These are phyloP conservation scores for Conops quadrifasciatus DNA, from an alignment of 2,888 invertebrate genomes.

Conservation along the genomic window DNA sequence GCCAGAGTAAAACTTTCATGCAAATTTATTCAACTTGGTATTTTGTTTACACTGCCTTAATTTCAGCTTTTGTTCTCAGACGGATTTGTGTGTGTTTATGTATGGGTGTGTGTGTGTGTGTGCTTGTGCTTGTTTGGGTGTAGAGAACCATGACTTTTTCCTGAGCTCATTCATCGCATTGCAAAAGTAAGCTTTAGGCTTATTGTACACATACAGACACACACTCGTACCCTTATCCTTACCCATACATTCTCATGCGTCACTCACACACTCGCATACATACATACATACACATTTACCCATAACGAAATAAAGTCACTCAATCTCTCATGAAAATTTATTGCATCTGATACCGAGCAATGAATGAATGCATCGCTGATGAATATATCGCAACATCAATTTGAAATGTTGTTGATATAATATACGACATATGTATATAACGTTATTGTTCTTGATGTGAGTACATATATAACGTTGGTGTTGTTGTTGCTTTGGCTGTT, in stretches of 20 bases:
- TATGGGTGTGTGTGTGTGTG: not conserved
- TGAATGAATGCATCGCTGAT: slow-evolving; percentile 28
- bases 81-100: not conserved
- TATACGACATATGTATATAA: not conserved
- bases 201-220: not conserved
- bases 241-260: too few relatives aligned
- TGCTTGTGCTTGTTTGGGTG: not conserved
- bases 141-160: too few relatives aligned
- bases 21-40: slow-evolving; percentile 30
- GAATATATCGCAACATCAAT: slow-evolving; percentile 35
- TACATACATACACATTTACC: not conserved
- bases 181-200: too few relatives aligned
- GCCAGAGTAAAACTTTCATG: slow-evolving; percentile 15
- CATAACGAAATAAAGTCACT: not conserved
- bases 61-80: not conserved
- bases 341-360: slow-evolving; percentile 25
- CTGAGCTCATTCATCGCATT: too few relatives aligned
- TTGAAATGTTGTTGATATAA: slow-evolving; percentile 26
- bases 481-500: not conserved
- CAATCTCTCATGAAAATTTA: slow-evolving; percentile 26
- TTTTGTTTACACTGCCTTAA: slow-evolving; percentile 27
- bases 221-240: not conserved
- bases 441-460: too few relatives aligned
- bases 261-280: too few relatives aligned
- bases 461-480: slow-evolving; percentile 1